Conservation (phyloP, 2,888 invertebrate genomes). For the Athrips mouffetella region DNA sequence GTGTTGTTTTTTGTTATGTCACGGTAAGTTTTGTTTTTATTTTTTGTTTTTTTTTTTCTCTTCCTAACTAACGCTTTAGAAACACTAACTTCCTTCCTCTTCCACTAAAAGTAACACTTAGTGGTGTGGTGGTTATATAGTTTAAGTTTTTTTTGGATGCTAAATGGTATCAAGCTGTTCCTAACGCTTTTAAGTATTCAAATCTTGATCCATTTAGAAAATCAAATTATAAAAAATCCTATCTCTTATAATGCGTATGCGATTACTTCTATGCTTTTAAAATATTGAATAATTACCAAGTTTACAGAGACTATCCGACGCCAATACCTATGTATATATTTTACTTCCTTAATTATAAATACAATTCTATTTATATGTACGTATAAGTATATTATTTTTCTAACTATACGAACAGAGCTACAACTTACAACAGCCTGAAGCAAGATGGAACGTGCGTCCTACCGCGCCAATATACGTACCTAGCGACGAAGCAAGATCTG, state of each 20-base stretch:
- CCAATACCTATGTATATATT: conserved; percentile 15
- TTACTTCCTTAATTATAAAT: conserved; percentile 8
- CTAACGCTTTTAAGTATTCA: conserved; percentile 25
- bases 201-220: conserved; percentile 39
- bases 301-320: conserved; percentile 22
- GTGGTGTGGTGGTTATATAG: conserved; percentile 75
- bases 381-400: conserved; percentile 26
- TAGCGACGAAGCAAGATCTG: conserved; percentile 58
- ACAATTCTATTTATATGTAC: conserved; percentile 6
- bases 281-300: conserved; percentile 14
- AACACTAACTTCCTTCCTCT: conserved; percentile 44
- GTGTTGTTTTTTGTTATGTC: conserved; percentile 26
- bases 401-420: conserved; percentile 64
- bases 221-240: conserved; percentile 52
- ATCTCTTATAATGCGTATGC: conserved; percentile 73
- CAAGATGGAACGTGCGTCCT: conserved; percentile 70
- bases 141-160: conserved; percentile 36
- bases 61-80: conserved; percentile 55
- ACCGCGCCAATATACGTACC: conserved; percentile 74
- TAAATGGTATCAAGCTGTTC: conserved; percentile 36
- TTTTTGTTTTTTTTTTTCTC: conserved; percentile 36
- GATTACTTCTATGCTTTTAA: conserved; percentile 21
- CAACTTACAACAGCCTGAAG: conserved; percentile 69
- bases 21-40: conserved; percentile 61
- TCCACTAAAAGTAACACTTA: conserved; percentile 34